Conservation (phyloP, 2,797 vertebrate genomes). For the Enteromius anoplus region DNA sequence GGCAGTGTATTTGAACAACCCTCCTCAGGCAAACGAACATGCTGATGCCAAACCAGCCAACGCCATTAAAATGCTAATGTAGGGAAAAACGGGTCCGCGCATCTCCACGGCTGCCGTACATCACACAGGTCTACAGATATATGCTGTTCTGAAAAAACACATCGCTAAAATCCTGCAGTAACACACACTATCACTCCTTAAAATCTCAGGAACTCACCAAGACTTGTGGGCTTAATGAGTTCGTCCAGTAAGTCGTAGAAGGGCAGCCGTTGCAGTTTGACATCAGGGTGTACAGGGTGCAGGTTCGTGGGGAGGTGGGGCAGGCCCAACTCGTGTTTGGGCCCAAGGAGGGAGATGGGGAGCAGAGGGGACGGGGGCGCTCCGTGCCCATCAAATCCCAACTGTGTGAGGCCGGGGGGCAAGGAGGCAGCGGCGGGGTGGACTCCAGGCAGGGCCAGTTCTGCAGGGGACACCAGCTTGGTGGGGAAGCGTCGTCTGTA, state of each 20-base stretch:
- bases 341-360: conserved; percentile 92
- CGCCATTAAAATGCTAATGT: conserved; percentile 82
- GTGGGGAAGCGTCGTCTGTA: conserved; percentile 95
- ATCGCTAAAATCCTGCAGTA: neutral
- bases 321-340: conserved; percentile 93
- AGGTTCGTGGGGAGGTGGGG: conserved; percentile 90
- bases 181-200: conserved; percentile 32
- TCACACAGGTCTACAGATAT: neutral
- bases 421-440: conserved; percentile 85
- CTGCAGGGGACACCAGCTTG: conserved; percentile 92
- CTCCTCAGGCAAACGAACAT: conserved; percentile 75
- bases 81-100: conserved; percentile 71
- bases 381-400: conserved; percentile 83
- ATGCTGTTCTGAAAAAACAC: neutral
- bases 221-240: conserved; percentile 96
- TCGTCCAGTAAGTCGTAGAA: conserved; percentile 97
- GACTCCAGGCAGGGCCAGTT: conserved; percentile 86
- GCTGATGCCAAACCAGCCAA: conserved; percentile 62
- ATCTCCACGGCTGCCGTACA: conserved; percentile 41
- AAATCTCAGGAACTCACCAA: conserved; percentile 71
- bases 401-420: conserved; percentile 87
- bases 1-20: conserved; percentile 73
- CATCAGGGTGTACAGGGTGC: conserved; percentile 95
- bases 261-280: conserved; percentile 95
- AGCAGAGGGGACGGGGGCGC: conserved; percentile 88